Base-by-base conservation (phyloP, 2,113 vertebrate species). In the Brachyistius frenatus region DNA sequence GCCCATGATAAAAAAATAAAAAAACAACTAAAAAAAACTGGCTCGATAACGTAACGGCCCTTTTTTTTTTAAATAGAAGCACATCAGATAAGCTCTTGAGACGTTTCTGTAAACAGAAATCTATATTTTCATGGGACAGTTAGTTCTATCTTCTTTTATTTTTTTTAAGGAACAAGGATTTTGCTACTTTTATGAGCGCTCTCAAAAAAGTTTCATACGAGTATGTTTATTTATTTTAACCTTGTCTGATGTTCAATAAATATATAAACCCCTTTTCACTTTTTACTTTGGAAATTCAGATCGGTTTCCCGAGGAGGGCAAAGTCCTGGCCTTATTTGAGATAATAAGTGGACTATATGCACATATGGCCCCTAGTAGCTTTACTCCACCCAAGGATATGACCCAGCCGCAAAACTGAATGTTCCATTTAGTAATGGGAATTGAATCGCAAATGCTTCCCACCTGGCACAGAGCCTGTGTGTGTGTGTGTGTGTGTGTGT, bases 361-460 rank as follows among this genome's bases (percentile, higher is more conserved):
- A 86, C 85, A 83, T 15, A n/a, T 73, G 69, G 69, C 52, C 71
- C 47, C 58, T 58, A 50, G 72, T 73, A 66, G 71, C 73, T 79
- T 73, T 64, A 70, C 76, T 78, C 37, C 46, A 81, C 73, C 79
- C 86, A 81, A 91, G 86, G 81, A 85, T 87, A 65, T 80, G 88
- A 84, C 84, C 83, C 78, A 71, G 71, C 68, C 11, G 10, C 53
- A 67, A 73, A 74, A 78, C 79, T 83, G 75, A 91, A 83, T 84
- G 61, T 82, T 88, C 86, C 69, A 84, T 92, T 92, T 78, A 88
- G 75, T 77, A 76, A 83, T 79, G 73, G 76, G 71, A 89, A 90
- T 74, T 86, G 84, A 92, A 91, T 90, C 75, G 83, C 47, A 85
- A 91, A 89, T 80, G 62, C 47, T 60, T 75, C 73, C 64, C 69